Conservation (phyloP, 2,888 invertebrate species). For the Dromius quadrimaculatus region DNA sequence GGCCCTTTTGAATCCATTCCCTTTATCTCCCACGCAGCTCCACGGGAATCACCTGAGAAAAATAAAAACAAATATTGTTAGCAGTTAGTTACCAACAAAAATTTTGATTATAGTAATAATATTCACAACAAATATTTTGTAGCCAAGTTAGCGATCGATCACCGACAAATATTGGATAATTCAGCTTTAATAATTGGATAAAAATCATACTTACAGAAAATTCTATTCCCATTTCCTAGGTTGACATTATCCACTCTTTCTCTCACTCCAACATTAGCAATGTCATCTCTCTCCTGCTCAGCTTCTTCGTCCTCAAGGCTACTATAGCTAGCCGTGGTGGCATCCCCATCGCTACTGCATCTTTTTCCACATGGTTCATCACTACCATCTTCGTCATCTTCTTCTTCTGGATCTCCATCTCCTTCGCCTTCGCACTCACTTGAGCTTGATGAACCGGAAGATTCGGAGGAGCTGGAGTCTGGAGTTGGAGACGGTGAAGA, state of each 20-base stretch:
- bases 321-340: constrained; percentile 69
- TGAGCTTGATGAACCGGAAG: background rate
- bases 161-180: no score
- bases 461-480: background rate
- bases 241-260: constrained; percentile 65
- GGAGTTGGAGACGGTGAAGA: background rate
- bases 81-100: no score
- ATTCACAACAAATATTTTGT: background rate
- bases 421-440: constrained; percentile 57
- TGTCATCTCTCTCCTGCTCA: constrained; percentile 65
- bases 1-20: constrained; percentile 7
- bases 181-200: background rate
- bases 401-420: constrained; percentile 54
- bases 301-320: constrained; percentile 70
- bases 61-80: no score
- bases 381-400: constrained; percentile 58
- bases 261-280: constrained; percentile 64
- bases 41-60: constrained; percentile 40
- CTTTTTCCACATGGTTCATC: constrained; percentile 63
- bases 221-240: constrained; percentile 66
- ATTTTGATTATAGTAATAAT: background rate
- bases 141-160: background rate
- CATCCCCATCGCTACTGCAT: constrained; percentile 67
- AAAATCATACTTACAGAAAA: constrained; percentile 57
- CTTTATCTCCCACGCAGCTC: constrained; percentile 47